Base-by-base conservation (phyloP, 2,113 vertebrate species). In the Sturnira hondurensis region DNA sequence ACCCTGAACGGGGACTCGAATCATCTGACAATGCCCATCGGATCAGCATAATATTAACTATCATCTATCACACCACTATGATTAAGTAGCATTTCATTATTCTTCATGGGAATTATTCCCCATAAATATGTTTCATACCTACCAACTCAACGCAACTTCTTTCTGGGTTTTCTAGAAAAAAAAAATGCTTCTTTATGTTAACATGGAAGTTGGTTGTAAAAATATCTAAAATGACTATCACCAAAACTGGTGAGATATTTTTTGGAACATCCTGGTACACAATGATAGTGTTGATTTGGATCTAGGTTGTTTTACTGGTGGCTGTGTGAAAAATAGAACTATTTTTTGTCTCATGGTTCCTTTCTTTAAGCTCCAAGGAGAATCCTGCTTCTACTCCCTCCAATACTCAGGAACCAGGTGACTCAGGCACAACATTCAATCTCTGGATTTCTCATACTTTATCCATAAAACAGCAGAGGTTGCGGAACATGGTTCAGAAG, bases 21-120 rank as follows among this genome's bases (percentile, higher is more conserved):
- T 98, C 84, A 96, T 96, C 96, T 96, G 85, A 97, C 98, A 96
- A 97, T 98, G 95, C 95, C 96, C 97, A 91, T 74, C 36, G 90
- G 96, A 93, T 94, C 95, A 65, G 88, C 85, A 92, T 85, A 86
- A 93, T 96, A 96, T 91, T 96, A 88, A 83, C 90, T 74, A 97
- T 96, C 71, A 94, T 76, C 85, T 38, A 87, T 73, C 91, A 97
- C 93, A 86, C 88, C 70, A 52, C 92, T 96, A 94, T 91, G 96
- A 98, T 97, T 96, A 98, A 86, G 82, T 83, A 94, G 73, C 82
- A 86, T 65, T 97, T 78, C 89, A 80, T 61, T 96, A 94, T 65
- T 95, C 67, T 73, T 96, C 93, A 81, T 89, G 41, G 90, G 84
- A 97, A 86, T 93, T 88, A 97, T 95, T 94, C 89, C 68, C 58